Percentiles rank a stretch among this genome's conserved stretches.
Conservation (phyloP, 2,888 invertebrate species). For the Abrostola tripartita region DNA sequence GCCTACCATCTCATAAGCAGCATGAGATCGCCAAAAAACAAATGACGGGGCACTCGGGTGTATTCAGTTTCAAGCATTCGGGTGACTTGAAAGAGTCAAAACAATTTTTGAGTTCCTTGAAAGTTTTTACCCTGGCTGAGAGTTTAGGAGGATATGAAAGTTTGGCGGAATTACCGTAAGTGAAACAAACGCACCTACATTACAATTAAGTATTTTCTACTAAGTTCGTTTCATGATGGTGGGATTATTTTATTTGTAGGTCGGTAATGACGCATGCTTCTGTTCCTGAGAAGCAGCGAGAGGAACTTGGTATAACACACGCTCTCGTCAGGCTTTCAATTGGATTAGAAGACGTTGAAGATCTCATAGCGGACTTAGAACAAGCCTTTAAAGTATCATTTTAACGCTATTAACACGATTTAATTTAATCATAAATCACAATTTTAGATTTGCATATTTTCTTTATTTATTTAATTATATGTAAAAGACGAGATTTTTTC, state of each 20-base stretch:
- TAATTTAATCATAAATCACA: slow-evolving; percentile 9
- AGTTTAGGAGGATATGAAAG: slow-evolving; percentile 98
- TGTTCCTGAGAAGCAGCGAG: slow-evolving; percentile 92
- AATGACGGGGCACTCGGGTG: slow-evolving; percentile 96
- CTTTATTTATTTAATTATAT: slow-evolving; percentile 4
- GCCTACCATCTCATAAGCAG: slow-evolving; percentile 95
- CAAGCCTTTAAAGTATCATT: slow-evolving; percentile 91
- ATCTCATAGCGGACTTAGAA: slow-evolving; percentile 94
- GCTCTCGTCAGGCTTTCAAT: slow-evolving; percentile 95
- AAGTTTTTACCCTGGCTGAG: slow-evolving; percentile 96
- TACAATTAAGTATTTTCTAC: no score
- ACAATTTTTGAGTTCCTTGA: slow-evolving; percentile 92
- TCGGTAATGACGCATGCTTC: slow-evolving; percentile 98
- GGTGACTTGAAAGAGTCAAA: slow-evolving; percentile 92
- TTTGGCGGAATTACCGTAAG: slow-evolving; percentile 97
- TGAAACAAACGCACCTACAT: slow-evolving; percentile 48
- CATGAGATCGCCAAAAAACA: slow-evolving; percentile 93
- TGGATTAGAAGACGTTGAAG: slow-evolving; percentile 95
- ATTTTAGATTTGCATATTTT: background rate
- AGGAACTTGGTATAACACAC: slow-evolving; percentile 93
- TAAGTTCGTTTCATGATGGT: slow-evolving; percentile 8
- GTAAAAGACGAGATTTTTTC: slow-evolving; percentile 4
- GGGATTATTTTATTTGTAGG: slow-evolving; percentile 79
- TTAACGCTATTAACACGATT: slow-evolving; percentile 18
- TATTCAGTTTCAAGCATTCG: slow-evolving; percentile 95